Conservation (phyloP, 2,797 vertebrate genomes). For the Pseudochaenichthys georgianus region DNA sequence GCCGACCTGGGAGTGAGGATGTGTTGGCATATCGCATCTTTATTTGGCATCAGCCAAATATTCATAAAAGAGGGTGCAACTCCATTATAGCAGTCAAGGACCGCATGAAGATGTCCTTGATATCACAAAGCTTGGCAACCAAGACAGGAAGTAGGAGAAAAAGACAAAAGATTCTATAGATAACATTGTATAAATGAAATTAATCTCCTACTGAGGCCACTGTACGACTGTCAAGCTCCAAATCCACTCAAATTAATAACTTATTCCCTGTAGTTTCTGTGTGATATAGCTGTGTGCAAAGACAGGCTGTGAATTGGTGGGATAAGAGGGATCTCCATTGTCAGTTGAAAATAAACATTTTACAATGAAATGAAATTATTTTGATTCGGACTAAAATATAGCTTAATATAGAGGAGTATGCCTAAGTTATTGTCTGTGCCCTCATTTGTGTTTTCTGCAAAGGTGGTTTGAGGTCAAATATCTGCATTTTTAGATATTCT, state of each 20-base stretch:
- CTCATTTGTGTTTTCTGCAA: slow-evolving; percentile 29
- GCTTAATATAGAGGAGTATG: slow-evolving; percentile 14
- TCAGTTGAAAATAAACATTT: slow-evolving; percentile 30
- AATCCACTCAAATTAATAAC: slow-evolving; percentile 21
- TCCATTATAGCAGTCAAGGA: slow-evolving; percentile 30
- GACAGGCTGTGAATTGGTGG: slow-evolving; percentile 28
- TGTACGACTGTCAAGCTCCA: slow-evolving; percentile 20
- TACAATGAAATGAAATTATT: background rate
- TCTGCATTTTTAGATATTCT: slow-evolving; percentile 11
- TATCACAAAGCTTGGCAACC: slow-evolving; percentile 9
- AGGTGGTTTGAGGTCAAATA: slow-evolving; percentile 6
- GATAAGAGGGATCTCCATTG: slow-evolving; percentile 35
- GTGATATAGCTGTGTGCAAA: slow-evolving; percentile 35
- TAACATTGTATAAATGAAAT: slow-evolving; percentile 24
- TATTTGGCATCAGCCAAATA: slow-evolving; percentile 3
- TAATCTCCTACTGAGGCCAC: background rate
- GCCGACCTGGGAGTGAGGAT: too few relatives aligned
- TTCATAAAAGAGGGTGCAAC: slow-evolving; percentile 5
- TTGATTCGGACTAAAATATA: slow-evolving; percentile 33
- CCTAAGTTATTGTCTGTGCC: background rate
- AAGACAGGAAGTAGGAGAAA: slow-evolving; percentile 18
- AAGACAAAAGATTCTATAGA: slow-evolving; percentile 14
- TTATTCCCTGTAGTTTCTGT: slow-evolving; percentile 22
- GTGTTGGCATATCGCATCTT: background rate
- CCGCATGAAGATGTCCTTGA: slow-evolving; percentile 30